Evolutionary conservation across 2,888 invertebrate genomes (phyloP).

Genomic region (Pasiphila rectangulata): DNA sequence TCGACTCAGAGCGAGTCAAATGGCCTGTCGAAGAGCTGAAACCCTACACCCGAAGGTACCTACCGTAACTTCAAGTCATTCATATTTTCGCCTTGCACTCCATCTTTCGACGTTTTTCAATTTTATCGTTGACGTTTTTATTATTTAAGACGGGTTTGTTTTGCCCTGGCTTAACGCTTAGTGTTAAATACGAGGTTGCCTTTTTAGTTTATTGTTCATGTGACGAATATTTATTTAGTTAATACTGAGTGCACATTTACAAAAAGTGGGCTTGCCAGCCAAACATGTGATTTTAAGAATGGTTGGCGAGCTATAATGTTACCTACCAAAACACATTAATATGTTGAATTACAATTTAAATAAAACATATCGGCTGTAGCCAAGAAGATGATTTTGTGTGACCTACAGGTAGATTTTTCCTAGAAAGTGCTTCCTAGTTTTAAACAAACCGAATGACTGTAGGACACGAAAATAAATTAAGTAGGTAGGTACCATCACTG

Average conservation of each 20-base stretch:
- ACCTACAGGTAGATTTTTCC: too few species aligned
- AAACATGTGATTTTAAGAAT: too few species aligned
- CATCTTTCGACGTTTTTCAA: conserved; percentile 46
- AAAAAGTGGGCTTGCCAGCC: too few species aligned
- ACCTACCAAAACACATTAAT: too few species aligned
- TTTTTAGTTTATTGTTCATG: conserved; percentile 19
- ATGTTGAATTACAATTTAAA: too few species aligned
- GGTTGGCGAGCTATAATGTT: too few species aligned
- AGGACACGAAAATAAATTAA: conserved; percentile 35
- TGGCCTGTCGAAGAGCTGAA: conserved; percentile 49
- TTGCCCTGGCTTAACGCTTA: conserved; percentile 38
- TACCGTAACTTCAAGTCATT: conserved; percentile 50
- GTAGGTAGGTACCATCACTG: conserved; percentile 1
- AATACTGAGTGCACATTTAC: too few species aligned
- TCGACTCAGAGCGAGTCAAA: conserved; percentile 41
- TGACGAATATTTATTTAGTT: too few species aligned
- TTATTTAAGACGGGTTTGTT: conserved; percentile 46
- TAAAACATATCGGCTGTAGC: too few species aligned
- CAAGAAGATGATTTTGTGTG: too few species aligned
- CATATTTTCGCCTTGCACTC: conserved; percentile 53
- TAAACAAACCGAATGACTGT: too few species aligned
- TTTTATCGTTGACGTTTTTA: conserved; percentile 51
- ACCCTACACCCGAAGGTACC: conserved; percentile 42
- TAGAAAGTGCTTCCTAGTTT: too few species aligned
- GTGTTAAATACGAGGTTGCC: conserved; percentile 32